phyloP scores from a whole-genome alignment of 2,888 invertebrate genomes.

The Fragum whitleyi region DNA sequence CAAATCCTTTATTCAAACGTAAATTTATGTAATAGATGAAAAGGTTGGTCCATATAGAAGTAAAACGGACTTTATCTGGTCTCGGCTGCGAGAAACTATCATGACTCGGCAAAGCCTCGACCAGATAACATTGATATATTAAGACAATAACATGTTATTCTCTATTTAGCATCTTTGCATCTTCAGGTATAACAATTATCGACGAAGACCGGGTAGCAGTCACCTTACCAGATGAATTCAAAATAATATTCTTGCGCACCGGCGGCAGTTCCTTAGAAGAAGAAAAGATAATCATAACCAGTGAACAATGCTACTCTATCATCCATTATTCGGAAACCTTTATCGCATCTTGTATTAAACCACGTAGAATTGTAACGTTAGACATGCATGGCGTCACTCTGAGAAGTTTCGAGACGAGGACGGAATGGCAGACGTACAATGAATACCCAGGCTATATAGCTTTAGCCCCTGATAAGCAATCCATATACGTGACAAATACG shows the following conservation, averaged over 20 bases:
- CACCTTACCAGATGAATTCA: not conserved
- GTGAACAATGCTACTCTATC: not conserved
- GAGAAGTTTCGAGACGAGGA: not conserved
- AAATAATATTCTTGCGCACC: not conserved
- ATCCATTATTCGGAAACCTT: not conserved
- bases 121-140: too few relatives aligned
- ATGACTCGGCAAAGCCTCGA: too few relatives aligned
- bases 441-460: not conserved
- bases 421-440: not conserved
- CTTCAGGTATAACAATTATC: not conserved
- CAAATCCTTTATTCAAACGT: too few relatives aligned
- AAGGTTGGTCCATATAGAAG: too few relatives aligned
- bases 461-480: not conserved
- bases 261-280: not conserved
- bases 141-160: too few relatives aligned
- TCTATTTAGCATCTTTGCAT: too few relatives aligned
- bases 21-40: too few relatives aligned
- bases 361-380: constrained; percentile 9
- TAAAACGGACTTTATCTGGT: too few relatives aligned
- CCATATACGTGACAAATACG: not conserved
- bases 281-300: not conserved
- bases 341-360: not conserved
- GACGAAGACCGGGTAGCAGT: not conserved
- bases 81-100: too few relatives aligned
- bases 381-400: not conserved